A percentile compares a stretch with the other conserved stretches of the same genome.
Conservation (phyloP, 2,888 invertebrate species). For the Smittia sp. region DNA sequence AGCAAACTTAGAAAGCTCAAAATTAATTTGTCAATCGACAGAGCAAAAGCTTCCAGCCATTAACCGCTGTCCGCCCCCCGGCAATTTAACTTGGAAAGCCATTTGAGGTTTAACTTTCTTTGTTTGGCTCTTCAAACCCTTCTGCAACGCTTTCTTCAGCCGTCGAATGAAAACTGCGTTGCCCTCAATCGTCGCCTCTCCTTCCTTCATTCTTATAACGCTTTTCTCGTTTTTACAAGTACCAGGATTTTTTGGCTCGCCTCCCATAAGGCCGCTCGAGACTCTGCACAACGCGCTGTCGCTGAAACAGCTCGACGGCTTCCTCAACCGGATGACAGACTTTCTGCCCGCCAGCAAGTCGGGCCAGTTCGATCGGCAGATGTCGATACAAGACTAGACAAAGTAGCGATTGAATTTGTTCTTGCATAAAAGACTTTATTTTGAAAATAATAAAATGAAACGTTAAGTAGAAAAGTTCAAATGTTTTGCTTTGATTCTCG, state of each 20-base stretch:
- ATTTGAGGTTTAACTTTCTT: too few relatives aligned
- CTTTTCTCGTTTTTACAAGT: background rate
- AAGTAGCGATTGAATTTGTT: background rate
- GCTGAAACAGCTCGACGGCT: constrained; percentile 83
- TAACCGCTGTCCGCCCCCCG: too few relatives aligned
- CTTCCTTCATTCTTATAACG: background rate
- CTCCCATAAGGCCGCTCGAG: constrained; percentile 93
- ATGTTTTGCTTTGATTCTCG: background rate
- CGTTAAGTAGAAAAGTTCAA: too few relatives aligned
- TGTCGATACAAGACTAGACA: constrained; percentile 7
- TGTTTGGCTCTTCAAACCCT: too few relatives aligned
- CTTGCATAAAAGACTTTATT: background rate
- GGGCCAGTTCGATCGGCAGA: background rate
- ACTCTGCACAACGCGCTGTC: constrained; percentile 96
- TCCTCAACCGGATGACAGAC: constrained; percentile 78
- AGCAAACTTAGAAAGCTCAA: too few relatives aligned
- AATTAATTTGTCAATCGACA: too few relatives aligned
- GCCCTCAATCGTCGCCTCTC: too few relatives aligned
- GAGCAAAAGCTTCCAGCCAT: too few relatives aligned
- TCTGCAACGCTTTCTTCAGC: too few relatives aligned
- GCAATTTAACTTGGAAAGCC: too few relatives aligned
- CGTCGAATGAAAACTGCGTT: too few relatives aligned
- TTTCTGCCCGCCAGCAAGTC: background rate
- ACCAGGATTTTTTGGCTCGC: constrained; percentile 85
- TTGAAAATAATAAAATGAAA: too few relatives aligned